These are phyloP conservation scores for Corythornis cristatus DNA, from an alignment of 2,113 vertebrate genomes.

Conservation along the genomic window DNA sequence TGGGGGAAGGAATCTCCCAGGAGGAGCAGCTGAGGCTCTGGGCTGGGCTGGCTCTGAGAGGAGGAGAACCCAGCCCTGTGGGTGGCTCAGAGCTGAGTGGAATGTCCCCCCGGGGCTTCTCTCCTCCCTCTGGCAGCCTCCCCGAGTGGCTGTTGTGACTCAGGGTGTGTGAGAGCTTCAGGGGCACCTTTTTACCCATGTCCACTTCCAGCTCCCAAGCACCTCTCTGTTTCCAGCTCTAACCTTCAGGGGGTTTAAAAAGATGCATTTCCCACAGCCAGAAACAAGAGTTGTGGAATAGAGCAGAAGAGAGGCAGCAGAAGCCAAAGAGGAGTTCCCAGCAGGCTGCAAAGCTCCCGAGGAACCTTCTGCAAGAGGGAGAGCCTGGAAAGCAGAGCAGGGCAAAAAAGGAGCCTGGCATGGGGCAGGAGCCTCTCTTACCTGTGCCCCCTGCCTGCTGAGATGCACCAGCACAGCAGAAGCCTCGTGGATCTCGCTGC, in stretches of 20 bases:
- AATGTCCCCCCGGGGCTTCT: rapidly evolving
- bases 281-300: too few relatives aligned
- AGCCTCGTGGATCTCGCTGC: conserved; percentile 86
- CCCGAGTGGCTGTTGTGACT: rapidly evolving
- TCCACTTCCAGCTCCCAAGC: too few relatives aligned
- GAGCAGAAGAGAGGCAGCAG: too few relatives aligned
- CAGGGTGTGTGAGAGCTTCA: rapidly evolving
- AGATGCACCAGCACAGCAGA: conserved; percentile 86
- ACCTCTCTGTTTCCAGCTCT: too few relatives aligned
- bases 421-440: conserved; percentile 32
- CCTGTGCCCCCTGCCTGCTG: conserved; percentile 86
- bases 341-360: neutral
- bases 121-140: neutral
- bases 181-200: too few relatives aligned
- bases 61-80: neutral
- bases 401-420: neutral
- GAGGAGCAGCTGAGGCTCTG: neutral
- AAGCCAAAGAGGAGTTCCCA: neutral
- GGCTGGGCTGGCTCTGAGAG: neutral
- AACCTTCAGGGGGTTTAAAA: too few relatives aligned
- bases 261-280: too few relatives aligned
- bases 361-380: neutral
- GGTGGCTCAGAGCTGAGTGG: neutral
- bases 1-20: neutral
- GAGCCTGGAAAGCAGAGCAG: neutral